phyloP scores from a whole-genome alignment of 2,888 invertebrate genomes.

The Ametastegia equiseti region DNA sequence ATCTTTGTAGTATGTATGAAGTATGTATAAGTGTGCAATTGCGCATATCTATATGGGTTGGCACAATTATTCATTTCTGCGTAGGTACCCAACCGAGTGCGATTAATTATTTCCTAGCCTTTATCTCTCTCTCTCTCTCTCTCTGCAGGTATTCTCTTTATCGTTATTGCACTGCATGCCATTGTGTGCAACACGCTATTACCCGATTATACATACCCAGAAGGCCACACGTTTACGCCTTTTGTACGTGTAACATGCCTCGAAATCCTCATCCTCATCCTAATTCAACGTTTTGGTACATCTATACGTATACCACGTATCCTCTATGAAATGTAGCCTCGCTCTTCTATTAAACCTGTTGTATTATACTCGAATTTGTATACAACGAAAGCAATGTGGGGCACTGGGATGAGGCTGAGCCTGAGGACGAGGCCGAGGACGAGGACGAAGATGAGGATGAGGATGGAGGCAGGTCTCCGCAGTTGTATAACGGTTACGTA shows the following conservation, averaged over 20 bases:
- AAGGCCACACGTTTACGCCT: not conserved
- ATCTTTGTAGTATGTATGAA: too few relatives aligned
- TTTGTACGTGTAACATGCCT: not conserved
- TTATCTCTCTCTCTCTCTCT: not conserved
- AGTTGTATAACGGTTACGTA: not conserved
- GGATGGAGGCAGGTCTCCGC: not conserved
- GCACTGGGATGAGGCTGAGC: too few relatives aligned
- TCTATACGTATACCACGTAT: not conserved
- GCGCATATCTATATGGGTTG: too few relatives aligned
- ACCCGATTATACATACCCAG: not conserved
- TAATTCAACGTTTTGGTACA: too few relatives aligned
- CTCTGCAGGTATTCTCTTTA: not conserved
- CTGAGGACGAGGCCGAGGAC: not conserved
- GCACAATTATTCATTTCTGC: not conserved
- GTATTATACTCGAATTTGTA: not conserved
- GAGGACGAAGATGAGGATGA: not conserved
- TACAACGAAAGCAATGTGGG: not conserved
- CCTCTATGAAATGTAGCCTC: not conserved
- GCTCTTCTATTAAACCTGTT: constrained; percentile 6
- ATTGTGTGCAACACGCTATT: constrained; percentile 8
- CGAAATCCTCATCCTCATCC: not conserved
- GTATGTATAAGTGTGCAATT: too few relatives aligned
- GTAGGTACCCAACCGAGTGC: not conserved
- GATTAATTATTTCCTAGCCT: constrained; percentile 12
- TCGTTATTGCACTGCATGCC: not conserved